Evolutionary conservation across 37 sponge, comb jelly and placozoan species (phyloP).

Genomic region (Cladorhizidae sp.): DNA sequence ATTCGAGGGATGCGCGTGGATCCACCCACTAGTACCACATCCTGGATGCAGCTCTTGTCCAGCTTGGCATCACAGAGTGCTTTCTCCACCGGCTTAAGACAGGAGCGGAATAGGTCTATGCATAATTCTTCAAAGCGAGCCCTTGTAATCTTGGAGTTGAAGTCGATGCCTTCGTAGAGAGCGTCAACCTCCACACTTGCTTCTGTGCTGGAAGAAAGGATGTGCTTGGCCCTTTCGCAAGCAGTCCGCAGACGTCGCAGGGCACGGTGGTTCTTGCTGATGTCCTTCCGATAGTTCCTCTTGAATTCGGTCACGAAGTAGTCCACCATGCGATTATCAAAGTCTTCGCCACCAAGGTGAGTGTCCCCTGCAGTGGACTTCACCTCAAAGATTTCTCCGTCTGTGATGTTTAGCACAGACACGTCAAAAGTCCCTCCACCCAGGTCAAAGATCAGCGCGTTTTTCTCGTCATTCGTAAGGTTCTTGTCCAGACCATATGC

Average conservation of each 20-base stretch:
- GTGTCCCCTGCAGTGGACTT: slow-evolving; percentile 93
- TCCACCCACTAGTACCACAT: slow-evolving; percentile 94
- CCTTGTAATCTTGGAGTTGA: slow-evolving; percentile 88
- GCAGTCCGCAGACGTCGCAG: slow-evolving; percentile 91
- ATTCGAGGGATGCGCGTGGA: slow-evolving; percentile 95
- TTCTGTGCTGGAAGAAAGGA: slow-evolving; percentile 90
- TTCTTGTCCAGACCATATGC: slow-evolving; percentile 97
- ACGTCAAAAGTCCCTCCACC: slow-evolving; percentile 98
- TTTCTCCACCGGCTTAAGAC: slow-evolving; percentile 91
- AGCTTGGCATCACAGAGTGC: slow-evolving; percentile 92
- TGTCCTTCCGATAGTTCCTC: slow-evolving; percentile 86
- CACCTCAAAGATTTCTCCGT: slow-evolving; percentile 91
- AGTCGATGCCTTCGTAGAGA: slow-evolving; percentile 91
- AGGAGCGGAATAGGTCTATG: slow-evolving; percentile 84
- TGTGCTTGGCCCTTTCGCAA: slow-evolving; percentile 92
- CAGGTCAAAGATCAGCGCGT: slow-evolving; percentile 94
- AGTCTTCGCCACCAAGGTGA: slow-evolving; percentile 95
- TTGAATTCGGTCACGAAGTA: slow-evolving; percentile 87
- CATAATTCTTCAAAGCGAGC: slow-evolving; percentile 96
- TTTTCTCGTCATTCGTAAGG: slow-evolving; percentile 62
- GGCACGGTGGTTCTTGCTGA: slow-evolving; percentile 76
- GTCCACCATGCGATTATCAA: slow-evolving; percentile 93
- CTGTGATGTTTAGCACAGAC: slow-evolving; percentile 83
- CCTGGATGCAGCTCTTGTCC: slow-evolving; percentile 82
- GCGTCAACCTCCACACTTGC: slow-evolving; percentile 92